Evolutionary conservation across 1,140 invertebrate species (phyloP), one percentile per base, ranked within the genome.

Genomic region (Belonocnema kinseyi): DNA sequence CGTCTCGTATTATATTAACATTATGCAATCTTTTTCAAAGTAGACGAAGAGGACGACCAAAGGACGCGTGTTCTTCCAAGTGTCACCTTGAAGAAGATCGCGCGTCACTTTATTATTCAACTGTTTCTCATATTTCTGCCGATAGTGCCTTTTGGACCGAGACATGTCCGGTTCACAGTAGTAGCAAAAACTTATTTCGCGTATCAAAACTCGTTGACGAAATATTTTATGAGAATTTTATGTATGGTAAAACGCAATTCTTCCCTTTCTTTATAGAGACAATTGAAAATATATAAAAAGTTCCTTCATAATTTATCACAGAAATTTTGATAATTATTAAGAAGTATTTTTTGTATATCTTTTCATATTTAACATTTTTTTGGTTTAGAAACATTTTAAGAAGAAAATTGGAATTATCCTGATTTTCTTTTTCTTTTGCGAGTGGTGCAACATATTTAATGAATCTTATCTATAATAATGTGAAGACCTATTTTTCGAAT

Each of bases 21-120:
- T 85, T 84, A 79, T 77, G 84, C 83, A 85, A 85, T 83, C 76
- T 75, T 78, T 73, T 75, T 72, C 71, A 53, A 56, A 61, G 46
- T 66, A 76, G 19, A 12, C 12, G n/a, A 58, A 3, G 56, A 79
- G 58, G 74, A 66, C 80, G 75, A 73, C 71, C 73, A 71, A 75
- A 19, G 61, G 56, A 77, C 74, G 80, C 81, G 72, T 79, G 80
- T 70, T 75, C 78, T 21, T 77, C 12, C 19, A 46, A 17, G 50
- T 50, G 74, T 74, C 33, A 70, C 46, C 61, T 66, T 66, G 61
- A 26, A 3, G n/a, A 53, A 74, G 77, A 81, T 79, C 71, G 51
- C 16, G 19, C 14, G 70, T 40, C 16, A 66, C 26, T 40, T 46
- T 66, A 66, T 40, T 61, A 13, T 61, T 21, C 33, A n/a, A 66